phyloP scores from a whole-genome alignment of 2,888 invertebrate genomes.

The Rambutsinella grinnellia region DNA sequence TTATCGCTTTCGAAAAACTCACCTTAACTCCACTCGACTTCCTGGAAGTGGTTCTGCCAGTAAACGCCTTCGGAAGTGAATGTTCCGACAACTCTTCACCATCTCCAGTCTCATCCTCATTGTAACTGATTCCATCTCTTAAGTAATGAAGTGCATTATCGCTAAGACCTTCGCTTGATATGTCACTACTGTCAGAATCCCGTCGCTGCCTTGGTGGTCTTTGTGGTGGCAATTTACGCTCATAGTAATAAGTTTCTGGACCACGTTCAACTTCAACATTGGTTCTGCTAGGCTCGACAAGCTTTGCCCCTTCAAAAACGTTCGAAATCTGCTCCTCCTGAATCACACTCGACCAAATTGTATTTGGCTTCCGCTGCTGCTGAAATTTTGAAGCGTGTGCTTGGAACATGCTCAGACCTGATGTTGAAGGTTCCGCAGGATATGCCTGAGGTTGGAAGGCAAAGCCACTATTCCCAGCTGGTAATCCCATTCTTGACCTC shows the following conservation, averaged over 20 bases:
- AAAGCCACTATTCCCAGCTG: not conserved
- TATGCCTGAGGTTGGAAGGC: not conserved
- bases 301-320: conserved; percentile 26
- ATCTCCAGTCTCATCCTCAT: conserved; percentile 1
- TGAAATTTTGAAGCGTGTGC: conserved; percentile 35
- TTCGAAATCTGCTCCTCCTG: conserved; percentile 52
- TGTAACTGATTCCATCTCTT: conserved; percentile 4
- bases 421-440: not conserved
- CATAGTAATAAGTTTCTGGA: conserved; percentile 47
- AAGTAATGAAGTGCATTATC: conserved; percentile 52
- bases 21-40: not conserved
- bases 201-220: conserved; percentile 15
- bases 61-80: conserved; percentile 22
- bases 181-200: conserved; percentile 52
- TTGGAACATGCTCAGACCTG: conserved; percentile 15
- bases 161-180: conserved; percentile 56
- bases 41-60: conserved; percentile 11
- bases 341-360: conserved; percentile 46
- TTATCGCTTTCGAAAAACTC: no score
- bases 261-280: conserved; percentile 46
- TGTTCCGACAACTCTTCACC: conserved; percentile 9
- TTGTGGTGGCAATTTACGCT: conserved; percentile 17
- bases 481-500: conserved; percentile 23
- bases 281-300: conserved; percentile 5
- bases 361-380: conserved; percentile 46